Percentiles rank a stretch among this genome's conserved stretches.
phyloP scores from a whole-genome alignment of 2,113 vertebrate genomes.

The Brachypodius melanocephalos region DNA sequence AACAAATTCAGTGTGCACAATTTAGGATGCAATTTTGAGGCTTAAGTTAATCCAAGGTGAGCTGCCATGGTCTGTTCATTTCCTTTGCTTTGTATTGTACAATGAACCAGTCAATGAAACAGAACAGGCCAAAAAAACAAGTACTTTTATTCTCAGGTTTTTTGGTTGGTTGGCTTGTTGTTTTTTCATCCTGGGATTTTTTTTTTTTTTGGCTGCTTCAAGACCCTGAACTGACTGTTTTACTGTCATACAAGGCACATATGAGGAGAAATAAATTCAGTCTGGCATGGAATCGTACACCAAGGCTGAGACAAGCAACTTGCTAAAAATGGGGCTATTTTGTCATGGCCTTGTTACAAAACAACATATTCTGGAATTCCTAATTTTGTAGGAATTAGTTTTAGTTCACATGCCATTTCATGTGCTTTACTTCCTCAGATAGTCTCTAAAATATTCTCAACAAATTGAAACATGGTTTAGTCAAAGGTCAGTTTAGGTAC shows the following conservation, averaged over 20 bases:
- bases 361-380: neutral
- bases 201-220: neutral
- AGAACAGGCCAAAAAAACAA: neutral
- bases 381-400: neutral
- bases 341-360: neutral
- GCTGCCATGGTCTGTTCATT: neutral
- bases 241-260: neutral
- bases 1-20: fast-evolving
- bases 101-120: neutral
- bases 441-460: neutral
- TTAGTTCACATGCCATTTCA: neutral
- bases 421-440: neutral
- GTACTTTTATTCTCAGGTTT: neutral
- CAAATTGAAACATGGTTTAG: neutral
- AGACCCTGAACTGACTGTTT: neutral
- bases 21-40: neutral
- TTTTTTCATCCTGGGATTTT: neutral
- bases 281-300: neutral
- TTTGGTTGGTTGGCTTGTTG: neutral
- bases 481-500: neutral
- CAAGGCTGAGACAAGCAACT: neutral
- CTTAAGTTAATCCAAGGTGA: neutral
- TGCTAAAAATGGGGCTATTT: neutral
- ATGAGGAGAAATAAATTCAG: neutral
- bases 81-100: neutral